Percentiles rank a stretch among this genome's conserved stretches.
Conservation (phyloP, 1,140 invertebrate genomes). For the Monochamus saltuarius region DNA sequence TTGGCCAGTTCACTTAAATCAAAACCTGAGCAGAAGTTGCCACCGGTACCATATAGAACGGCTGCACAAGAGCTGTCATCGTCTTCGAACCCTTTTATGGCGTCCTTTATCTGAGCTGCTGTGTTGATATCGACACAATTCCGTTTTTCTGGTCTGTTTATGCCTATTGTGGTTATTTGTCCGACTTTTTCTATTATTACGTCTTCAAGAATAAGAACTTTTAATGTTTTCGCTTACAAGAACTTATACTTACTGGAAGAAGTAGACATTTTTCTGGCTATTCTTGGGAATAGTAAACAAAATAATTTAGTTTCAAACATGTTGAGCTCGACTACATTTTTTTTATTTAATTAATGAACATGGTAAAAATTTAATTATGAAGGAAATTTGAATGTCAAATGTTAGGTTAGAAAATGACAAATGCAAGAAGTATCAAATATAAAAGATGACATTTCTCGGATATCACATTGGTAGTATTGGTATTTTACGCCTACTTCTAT, state of each 20-base stretch:
- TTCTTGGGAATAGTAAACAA: background rate
- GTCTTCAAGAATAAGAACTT: slow-evolving; percentile 38
- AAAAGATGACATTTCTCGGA: no score
- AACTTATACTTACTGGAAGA: background rate
- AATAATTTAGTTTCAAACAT: no score
- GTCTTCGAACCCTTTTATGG: slow-evolving; percentile 77
- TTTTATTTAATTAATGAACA: no score
- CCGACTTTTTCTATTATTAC: slow-evolving; percentile 63
- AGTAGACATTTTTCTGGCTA: background rate
- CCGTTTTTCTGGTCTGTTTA: slow-evolving; percentile 78
- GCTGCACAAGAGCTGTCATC: slow-evolving; percentile 68
- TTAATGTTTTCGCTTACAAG: background rate
- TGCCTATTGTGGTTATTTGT: slow-evolving; percentile 74
- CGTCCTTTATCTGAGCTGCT: slow-evolving; percentile 65
- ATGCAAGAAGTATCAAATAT: no score
- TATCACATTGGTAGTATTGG: no score
- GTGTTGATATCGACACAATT: slow-evolving; percentile 78
- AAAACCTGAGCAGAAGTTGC: slow-evolving; percentile 88
- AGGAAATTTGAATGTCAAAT: no score
- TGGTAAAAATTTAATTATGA: no score
- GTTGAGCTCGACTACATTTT: no score
- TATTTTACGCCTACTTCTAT: background rate
- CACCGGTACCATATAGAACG: slow-evolving; percentile 84
- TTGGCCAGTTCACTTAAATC: slow-evolving; percentile 71
- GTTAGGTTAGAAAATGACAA: no score